phyloP scores from a whole-genome alignment of 2,888 invertebrate species.

The Apomyelois bistriatella region DNA sequence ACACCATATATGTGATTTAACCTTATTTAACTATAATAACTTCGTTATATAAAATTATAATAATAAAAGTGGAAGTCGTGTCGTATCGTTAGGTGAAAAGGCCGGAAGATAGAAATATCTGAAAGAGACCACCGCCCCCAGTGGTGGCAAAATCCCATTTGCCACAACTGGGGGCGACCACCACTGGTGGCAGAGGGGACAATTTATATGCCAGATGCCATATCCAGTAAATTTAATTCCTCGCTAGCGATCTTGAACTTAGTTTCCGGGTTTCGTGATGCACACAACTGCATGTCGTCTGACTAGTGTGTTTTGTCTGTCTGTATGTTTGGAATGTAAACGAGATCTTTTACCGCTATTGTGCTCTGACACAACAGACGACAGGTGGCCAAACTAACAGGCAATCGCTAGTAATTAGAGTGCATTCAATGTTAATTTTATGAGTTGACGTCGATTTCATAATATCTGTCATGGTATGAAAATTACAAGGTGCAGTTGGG shows the following conservation, averaged over 20 bases:
- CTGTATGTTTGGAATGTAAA: constrained; percentile 7
- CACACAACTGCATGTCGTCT: constrained; percentile 9
- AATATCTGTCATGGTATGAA: neutral
- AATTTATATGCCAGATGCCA: too few relatives aligned
- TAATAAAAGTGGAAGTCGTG: too few relatives aligned
- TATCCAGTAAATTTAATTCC: neutral
- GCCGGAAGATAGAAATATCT: too few relatives aligned
- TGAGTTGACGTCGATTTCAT: constrained; percentile 2
- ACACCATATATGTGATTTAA: too few relatives aligned
- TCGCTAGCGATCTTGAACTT: constrained; percentile 30
- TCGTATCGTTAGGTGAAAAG: too few relatives aligned
- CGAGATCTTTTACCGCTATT: constrained; percentile 3
- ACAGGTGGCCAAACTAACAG: neutral
- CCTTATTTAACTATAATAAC: too few relatives aligned
- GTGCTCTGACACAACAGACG: neutral
- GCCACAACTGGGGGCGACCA: too few relatives aligned
- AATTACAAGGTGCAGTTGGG: neutral
- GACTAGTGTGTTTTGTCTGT: constrained; percentile 11
- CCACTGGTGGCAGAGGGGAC: too few relatives aligned
- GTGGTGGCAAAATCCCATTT: too few relatives aligned
- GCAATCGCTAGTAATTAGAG: constrained; percentile 1
- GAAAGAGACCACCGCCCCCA: too few relatives aligned
- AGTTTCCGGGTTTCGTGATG: constrained; percentile 28
- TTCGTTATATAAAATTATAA: too few relatives aligned
- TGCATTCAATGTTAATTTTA: constrained; percentile 5